These are phyloP conservation scores for Saguinus oedipus DNA, from an alignment of 2,797 vertebrate species.

Conservation along the genomic window DNA sequence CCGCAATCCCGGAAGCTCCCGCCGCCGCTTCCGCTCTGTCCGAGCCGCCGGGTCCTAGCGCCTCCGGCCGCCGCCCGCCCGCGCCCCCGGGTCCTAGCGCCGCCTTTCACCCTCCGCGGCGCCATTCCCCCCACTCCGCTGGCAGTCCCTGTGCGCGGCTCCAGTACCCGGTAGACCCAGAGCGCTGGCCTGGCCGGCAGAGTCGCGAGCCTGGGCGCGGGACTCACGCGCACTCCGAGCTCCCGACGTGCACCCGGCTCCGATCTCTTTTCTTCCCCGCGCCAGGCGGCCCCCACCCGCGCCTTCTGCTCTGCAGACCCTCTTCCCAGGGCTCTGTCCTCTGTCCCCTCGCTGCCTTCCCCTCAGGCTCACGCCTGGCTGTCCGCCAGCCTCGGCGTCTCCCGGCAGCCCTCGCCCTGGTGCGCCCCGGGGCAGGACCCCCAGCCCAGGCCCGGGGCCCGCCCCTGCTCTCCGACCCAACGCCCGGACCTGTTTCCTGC, in stretches of 20 bases:
- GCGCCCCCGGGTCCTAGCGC: no score
- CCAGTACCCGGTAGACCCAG: background rate
- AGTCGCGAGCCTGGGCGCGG: background rate
- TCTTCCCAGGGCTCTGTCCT: background rate
- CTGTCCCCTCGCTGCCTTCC: rapidly evolving
- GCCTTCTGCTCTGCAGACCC: rapidly evolving
- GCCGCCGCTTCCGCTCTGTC: background rate
- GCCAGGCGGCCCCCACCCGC: background rate
- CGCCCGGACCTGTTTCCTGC: no score
- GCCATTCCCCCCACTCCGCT: no score
- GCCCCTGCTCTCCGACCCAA: background rate
- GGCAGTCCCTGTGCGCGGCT: background rate
- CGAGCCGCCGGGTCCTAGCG: background rate
- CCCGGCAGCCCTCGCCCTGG: background rate
- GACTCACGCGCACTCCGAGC: rapidly evolving
- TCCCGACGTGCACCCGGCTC: rapidly evolving
- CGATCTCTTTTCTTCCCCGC: background rate
- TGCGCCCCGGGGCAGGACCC: background rate
- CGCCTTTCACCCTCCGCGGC: no score
- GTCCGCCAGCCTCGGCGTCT: background rate
- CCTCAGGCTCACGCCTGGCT: background rate
- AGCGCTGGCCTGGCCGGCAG: background rate
- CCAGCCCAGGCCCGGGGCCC: background rate
- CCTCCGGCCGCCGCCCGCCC: no score
- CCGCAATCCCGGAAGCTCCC: background rate